Evolutionary conservation across 2,888 invertebrate genomes (phyloP).

Genomic region (Apotomis turbidana): DNA sequence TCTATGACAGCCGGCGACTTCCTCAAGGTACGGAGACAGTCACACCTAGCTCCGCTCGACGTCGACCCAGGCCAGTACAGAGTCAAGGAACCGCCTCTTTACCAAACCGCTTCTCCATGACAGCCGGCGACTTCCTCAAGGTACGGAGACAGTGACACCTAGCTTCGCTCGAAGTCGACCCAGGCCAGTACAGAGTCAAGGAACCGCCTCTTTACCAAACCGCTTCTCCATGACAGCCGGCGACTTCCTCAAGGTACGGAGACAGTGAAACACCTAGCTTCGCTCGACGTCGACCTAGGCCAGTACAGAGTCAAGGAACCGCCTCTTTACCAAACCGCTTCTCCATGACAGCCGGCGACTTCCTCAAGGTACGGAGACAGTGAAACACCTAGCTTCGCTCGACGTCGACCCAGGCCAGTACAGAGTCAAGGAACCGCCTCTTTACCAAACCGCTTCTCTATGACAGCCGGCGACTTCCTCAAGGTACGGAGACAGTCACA

Average conservation of each 20-base stretch:
- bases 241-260: slow-evolving; percentile 94
- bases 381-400: not conserved
- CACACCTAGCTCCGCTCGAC: not conserved
- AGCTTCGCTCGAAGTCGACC: not conserved
- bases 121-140: slow-evolving; percentile 98
- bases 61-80: too few relatives aligned
- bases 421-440: not conserved
- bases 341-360: slow-evolving; percentile 1
- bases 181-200: not conserved
- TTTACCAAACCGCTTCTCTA: not conserved
- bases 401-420: not conserved
- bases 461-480: not conserved
- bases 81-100: too few relatives aligned
- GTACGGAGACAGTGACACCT: slow-evolving; percentile 67
- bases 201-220: too few relatives aligned
- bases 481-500: not conserved
- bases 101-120: slow-evolving; percentile 95
- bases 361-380: not conserved
- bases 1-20: slow-evolving; percentile 99
- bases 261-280: not conserved
- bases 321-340: not conserved
- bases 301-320: not conserved
- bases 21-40: slow-evolving; percentile 88
- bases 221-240: not conserved
- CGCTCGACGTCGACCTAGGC: not conserved